Conservation (phyloP, 2,888 invertebrate genomes). For the Harpalus rufipes region DNA sequence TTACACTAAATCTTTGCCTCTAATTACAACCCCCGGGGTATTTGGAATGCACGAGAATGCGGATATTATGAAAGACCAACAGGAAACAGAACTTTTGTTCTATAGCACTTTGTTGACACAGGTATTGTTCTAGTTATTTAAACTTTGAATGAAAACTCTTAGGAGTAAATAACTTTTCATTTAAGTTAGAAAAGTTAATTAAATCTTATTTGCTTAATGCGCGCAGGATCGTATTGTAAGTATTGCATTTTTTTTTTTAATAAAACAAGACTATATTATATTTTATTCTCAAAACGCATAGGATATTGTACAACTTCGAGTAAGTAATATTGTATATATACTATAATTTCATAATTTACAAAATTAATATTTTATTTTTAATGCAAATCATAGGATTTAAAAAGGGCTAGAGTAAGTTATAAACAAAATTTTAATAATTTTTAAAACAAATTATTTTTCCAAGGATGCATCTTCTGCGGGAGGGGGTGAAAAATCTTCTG, state of each 20-base stretch:
- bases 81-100: constrained; percentile 89
- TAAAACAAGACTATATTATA: background rate
- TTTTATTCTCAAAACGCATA: constrained; percentile 73
- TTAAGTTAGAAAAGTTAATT: constrained; percentile 9
- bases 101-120: constrained; percentile 87
- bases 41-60: constrained; percentile 97
- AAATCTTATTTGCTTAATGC: constrained; percentile 26
- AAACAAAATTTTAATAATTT: constrained; percentile 6
- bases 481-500: constrained; percentile 84
- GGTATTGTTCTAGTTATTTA: constrained; percentile 76
- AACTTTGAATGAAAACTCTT: background rate
- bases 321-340: constrained; percentile 69
- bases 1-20: constrained; percentile 85
- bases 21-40: constrained; percentile 88
- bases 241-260: constrained; percentile 4
- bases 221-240: constrained; percentile 57
- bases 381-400: constrained; percentile 66
- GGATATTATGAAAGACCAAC: constrained; percentile 94
- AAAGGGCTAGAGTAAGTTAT: constrained; percentile 67
- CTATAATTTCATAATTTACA: background rate
- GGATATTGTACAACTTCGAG: constrained; percentile 78
- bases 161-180: background rate
- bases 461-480: constrained; percentile 83
- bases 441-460: constrained; percentile 53
- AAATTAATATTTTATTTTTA: constrained; percentile 26